Conservation (phyloP, 2,888 invertebrate species). For the Drosophila demipolita region DNA sequence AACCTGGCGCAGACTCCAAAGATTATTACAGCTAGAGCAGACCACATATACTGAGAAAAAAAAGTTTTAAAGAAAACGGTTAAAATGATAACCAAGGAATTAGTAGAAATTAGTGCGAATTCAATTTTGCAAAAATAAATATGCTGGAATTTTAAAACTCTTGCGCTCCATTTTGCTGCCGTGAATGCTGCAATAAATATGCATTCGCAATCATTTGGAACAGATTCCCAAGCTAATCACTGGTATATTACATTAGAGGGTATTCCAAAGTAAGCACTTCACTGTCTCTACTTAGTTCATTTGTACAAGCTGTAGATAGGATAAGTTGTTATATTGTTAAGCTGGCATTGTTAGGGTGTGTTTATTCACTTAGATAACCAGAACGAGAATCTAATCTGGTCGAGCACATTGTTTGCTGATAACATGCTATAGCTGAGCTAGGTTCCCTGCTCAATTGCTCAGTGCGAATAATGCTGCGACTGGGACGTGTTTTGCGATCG, state of each 20-base stretch:
- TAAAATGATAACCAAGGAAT: neutral
- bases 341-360: conserved; percentile 24
- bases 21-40: neutral
- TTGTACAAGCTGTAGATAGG: conserved; percentile 22
- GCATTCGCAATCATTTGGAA: neutral
- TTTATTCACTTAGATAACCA: conserved; percentile 40
- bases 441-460: conserved; percentile 2
- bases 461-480: conserved; percentile 60
- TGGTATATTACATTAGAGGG: neutral
- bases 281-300: neutral
- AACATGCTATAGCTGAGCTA: conserved; percentile 5
- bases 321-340: conserved; percentile 41
- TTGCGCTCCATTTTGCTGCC: neutral
- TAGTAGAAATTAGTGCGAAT: neutral
- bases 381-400: conserved; percentile 51
- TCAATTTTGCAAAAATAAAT: neutral
- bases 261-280: neutral
- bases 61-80: neutral
- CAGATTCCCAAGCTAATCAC: neutral
- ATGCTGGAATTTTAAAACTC: neutral
- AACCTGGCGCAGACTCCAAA: neutral
- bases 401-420: conserved; percentile 8
- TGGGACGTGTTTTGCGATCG: conserved; percentile 49
- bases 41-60: neutral
- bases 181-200: neutral